Conservation (phyloP, 2,797 vertebrate genomes). For the Dendrocincla tyrannina region DNA sequence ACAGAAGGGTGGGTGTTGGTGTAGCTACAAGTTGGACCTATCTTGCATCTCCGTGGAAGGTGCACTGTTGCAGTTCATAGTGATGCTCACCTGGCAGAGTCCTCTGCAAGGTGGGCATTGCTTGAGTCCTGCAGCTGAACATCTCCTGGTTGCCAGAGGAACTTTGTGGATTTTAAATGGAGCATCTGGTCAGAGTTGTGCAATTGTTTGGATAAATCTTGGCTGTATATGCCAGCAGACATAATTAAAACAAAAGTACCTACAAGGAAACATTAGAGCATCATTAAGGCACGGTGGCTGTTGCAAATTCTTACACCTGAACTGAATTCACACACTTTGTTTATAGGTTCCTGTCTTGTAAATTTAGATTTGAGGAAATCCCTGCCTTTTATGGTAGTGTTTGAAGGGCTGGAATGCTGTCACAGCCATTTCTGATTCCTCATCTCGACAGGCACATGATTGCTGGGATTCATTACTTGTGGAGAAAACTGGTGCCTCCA, state of each 20-base stretch:
- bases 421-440: slow-evolving; percentile 57
- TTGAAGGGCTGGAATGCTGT: slow-evolving; percentile 56
- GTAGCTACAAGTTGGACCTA: background rate
- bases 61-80: too few relatives aligned
- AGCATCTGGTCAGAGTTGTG: background rate
- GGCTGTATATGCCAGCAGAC: background rate
- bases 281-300: background rate
- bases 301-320: slow-evolving; percentile 29
- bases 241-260: background rate
- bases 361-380: slow-evolving; percentile 63
- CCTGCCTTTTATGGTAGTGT: slow-evolving; percentile 59
- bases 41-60: background rate
- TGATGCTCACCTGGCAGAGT: background rate
- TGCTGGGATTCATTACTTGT: slow-evolving; percentile 61
- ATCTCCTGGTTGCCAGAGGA: background rate
- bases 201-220: background rate
- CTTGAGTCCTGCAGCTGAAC: background rate
- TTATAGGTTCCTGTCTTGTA: background rate
- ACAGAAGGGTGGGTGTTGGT: background rate
- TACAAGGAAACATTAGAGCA: background rate
- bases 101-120: background rate
- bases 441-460: slow-evolving; percentile 4
- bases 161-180: background rate
- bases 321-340: background rate
- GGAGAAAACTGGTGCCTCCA: slow-evolving; percentile 57